Evolutionary conservation across 2,113 vertebrate species (phyloP).

Genomic region (Pseudonaja textilis): DNA sequence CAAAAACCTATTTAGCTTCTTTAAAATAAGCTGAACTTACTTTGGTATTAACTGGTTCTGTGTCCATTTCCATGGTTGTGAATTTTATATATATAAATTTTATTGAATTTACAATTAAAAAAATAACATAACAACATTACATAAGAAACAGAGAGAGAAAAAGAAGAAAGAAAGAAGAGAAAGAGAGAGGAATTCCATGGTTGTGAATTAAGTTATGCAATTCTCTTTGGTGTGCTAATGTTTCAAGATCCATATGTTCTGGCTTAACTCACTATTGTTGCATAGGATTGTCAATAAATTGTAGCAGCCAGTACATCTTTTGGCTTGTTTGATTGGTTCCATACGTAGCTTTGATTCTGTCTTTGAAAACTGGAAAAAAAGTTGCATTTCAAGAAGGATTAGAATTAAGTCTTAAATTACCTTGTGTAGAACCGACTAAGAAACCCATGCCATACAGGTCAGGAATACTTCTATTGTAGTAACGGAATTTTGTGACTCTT

Average conservation of each 20-base stretch:
- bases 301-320: neutral
- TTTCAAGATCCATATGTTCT: neutral
- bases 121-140: too few species aligned
- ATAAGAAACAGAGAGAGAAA: too few species aligned
- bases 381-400: neutral
- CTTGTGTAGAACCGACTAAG: neutral
- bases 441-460: neutral
- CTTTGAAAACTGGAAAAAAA: neutral
- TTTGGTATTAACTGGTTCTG: accelerated
- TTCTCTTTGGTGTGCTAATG: neutral
- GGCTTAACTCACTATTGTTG: neutral
- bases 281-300: neutral
- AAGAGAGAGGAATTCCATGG: too few species aligned
- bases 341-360: neutral
- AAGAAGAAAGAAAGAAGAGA: too few species aligned
- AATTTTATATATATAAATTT: too few species aligned
- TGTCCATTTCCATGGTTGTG: neutral
- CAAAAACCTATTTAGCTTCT: neutral
- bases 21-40: neutral
- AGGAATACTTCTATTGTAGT: neutral
- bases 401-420: slow-evolving; percentile 1
- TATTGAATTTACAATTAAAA: too few species aligned
- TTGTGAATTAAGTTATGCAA: neutral
- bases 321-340: neutral
- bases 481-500: neutral